Evolutionary conservation across 2,888 invertebrate species (phyloP).

Genomic region (Lycaena phlaeas): DNA sequence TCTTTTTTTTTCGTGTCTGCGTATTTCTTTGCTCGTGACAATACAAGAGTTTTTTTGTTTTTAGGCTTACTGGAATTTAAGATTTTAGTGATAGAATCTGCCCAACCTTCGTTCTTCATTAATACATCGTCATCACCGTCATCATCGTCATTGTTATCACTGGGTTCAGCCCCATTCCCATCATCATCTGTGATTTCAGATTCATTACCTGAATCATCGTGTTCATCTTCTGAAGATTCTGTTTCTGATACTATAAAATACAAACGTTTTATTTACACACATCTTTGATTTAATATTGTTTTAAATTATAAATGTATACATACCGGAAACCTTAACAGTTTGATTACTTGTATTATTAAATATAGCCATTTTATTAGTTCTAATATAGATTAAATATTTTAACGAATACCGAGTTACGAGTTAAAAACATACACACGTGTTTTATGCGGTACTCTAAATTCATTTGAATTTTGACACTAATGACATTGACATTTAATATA

Average conservation of each 20-base stretch:
- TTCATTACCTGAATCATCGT: constrained; percentile 38
- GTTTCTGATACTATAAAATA: constrained; percentile 35
- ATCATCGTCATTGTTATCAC: constrained; percentile 21
- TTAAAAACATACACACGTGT: too few species aligned
- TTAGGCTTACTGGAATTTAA: constrained; percentile 82
- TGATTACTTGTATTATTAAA: constrained; percentile 41
- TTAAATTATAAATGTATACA: too few species aligned
- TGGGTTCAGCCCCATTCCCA: constrained; percentile 24
- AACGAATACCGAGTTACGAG: too few species aligned
- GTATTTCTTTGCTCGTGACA: constrained; percentile 86
- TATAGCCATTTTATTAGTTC: constrained; percentile 44
- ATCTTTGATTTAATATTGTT: neutral
- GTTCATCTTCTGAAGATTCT: constrained; percentile 41
- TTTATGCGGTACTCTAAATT: too few species aligned
- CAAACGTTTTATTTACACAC: neutral
- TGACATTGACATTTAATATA: too few species aligned
- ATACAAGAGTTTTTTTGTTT: constrained; percentile 80
- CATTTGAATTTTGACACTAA: too few species aligned
- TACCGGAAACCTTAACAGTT: constrained; percentile 32
- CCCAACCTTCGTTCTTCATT: constrained; percentile 82
- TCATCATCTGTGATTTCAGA: constrained; percentile 26
- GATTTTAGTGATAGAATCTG: constrained; percentile 86
- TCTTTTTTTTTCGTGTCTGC: constrained; percentile 63
- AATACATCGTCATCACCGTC: constrained; percentile 29
- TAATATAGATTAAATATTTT: too few species aligned